Evolutionary conservation across 1,140 invertebrate genomes (phyloP), one percentile per base, ranked within the genome.

Genomic region (Tetramorium alpestre): DNA sequence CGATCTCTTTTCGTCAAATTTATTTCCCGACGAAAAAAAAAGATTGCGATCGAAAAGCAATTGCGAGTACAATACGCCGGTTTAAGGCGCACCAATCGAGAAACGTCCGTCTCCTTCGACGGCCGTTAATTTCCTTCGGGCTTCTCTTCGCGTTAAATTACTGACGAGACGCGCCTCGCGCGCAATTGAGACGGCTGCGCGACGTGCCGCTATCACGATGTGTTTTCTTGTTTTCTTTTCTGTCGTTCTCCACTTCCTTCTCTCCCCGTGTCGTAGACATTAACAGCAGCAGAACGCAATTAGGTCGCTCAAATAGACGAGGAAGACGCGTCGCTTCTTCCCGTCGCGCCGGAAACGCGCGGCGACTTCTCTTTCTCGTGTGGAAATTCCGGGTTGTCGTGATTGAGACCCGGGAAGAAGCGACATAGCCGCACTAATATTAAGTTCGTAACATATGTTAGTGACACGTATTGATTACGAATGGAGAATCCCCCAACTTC

Each of bases 131-230:
- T 73, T 72, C n/a, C 38, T 47, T 13, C 22, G 25, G 3, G 38
- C 18, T 16, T 16, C 25, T 58, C 47, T 38, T 54, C 49, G 60
- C 54, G 67, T 16, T 58, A 58, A 69, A 88, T 62, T 65, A 85
- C 70, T 73, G 82, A 90, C 41, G 51, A 77, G 58, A 82, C 54
- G 65, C 67, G 64, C 38, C 7, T 47, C 16, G 18, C 51, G 60
- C 58, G 81, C 86, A 86, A 64, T 85, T 86, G 56, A 64, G 77
- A 86, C 86, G 72, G 81, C 65, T 81, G 64, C 51, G 76, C 77
- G 44, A 85, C 85, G 76, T 77, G 86, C 88, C 85, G 73, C 33
- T 65, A 22, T 70, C 56, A 67, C 51, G 67, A 56, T 58, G 25
- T 90, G 25, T 72, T 77, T 54, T 88, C 73, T n/a, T 22, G 22